Conservation (phyloP, 2,113 vertebrate genomes). For the Corydoras sp. region DNA sequence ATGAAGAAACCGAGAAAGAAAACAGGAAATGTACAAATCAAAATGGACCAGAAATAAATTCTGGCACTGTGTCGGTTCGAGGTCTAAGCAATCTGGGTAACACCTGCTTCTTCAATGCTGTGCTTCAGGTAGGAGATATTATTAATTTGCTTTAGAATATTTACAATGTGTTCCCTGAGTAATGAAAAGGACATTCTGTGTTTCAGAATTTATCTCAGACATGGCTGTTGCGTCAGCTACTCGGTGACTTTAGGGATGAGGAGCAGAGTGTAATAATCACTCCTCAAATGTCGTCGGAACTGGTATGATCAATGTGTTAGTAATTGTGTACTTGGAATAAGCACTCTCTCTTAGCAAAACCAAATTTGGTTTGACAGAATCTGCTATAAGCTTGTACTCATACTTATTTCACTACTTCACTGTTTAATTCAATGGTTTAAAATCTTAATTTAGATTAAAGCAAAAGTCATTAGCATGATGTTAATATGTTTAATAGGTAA, state of each 20-base stretch:
- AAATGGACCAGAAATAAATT: constrained; percentile 49
- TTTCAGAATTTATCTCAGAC: constrained; percentile 91
- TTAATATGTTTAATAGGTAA: too few species aligned
- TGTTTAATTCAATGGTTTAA: too few species aligned
- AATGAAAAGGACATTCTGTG: constrained; percentile 16
- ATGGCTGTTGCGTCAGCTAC: constrained; percentile 72
- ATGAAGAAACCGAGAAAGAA: constrained; percentile 63
- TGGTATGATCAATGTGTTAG: constrained; percentile 52
- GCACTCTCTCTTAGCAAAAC: neutral
- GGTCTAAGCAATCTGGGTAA: constrained; percentile 96
- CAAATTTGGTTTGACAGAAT: too few species aligned
- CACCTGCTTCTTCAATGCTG: constrained; percentile 95
- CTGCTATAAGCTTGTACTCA: too few species aligned
- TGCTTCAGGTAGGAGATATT: constrained; percentile 80
- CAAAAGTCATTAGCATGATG: too few species aligned
- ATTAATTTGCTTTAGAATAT: neutral
- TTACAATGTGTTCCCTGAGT: neutral
- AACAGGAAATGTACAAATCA: constrained; percentile 63
- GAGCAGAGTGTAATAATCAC: constrained; percentile 67
- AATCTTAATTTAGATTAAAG: too few species aligned
- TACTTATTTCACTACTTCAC: too few species aligned
- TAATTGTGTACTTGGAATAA: neutral
- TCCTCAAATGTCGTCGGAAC: constrained; percentile 53
- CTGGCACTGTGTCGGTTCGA: constrained; percentile 66
- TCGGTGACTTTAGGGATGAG: constrained; percentile 75